phyloP scores from a whole-genome alignment of 23 tunicate species.

The Phallusia fumigata region DNA sequence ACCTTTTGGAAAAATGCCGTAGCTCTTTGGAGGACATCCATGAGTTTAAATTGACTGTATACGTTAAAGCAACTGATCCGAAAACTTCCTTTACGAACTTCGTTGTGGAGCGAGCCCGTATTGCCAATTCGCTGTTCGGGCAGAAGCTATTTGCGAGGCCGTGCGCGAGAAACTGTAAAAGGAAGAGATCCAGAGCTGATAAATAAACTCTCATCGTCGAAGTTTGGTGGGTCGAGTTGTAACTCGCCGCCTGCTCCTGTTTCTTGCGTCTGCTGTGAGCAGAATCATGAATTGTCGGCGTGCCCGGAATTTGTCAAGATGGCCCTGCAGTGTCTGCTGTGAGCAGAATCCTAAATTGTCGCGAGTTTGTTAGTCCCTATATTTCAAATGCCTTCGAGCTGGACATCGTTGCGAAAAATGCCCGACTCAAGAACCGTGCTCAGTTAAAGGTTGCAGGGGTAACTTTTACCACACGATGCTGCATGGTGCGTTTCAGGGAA shows the following conservation, averaged over 20 bases:
- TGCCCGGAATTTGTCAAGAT: constrained; percentile 6
- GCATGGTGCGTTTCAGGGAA: not conserved
- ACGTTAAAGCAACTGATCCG: too few relatives aligned
- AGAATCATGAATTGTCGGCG: not conserved
- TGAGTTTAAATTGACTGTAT: too few relatives aligned
- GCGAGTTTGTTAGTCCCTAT: not conserved
- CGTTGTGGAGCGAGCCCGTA: too few relatives aligned
- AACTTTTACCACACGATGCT: constrained; percentile 14
- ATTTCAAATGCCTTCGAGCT: not conserved
- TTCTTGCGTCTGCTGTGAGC: not conserved
- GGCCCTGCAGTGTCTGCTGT: not conserved
- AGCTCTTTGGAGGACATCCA: too few relatives aligned
- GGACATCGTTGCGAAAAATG: not conserved
- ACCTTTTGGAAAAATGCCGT: too few relatives aligned
- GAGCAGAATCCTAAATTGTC: not conserved
- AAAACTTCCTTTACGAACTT: too few relatives aligned
- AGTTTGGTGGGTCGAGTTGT: not conserved
- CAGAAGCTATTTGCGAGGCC: too few relatives aligned
- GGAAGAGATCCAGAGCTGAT: too few relatives aligned
- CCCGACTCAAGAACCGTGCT: not conserved
- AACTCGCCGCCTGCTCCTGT: not conserved
- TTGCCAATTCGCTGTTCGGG: too few relatives aligned
- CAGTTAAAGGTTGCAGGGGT: not conserved
- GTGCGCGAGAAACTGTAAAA: too few relatives aligned
- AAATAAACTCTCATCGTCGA: not conserved